These are phyloP conservation scores for Gryllus bimaculatus DNA, from an alignment of 1,140 invertebrate species.

Conservation along the genomic window DNA sequence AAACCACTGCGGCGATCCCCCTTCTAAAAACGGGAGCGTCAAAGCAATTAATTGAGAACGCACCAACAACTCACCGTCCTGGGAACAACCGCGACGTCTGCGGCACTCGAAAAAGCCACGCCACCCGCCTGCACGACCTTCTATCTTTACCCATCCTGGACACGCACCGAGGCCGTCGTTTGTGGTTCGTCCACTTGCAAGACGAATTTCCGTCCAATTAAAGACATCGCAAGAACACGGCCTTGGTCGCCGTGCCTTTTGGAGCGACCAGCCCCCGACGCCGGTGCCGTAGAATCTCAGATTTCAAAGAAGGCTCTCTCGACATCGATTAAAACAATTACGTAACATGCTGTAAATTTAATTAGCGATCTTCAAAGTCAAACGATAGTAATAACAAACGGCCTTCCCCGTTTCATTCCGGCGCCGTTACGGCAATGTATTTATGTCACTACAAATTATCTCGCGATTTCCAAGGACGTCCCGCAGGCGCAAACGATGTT, in stretches of 20 bases:
- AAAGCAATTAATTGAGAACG: no score
- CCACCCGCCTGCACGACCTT: no score
- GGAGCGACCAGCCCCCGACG: neutral
- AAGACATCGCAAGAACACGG: neutral
- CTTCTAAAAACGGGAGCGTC: no score
- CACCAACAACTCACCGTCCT: no score
- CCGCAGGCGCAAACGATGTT: neutral
- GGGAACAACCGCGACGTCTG: no score
- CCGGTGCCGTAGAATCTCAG: neutral
- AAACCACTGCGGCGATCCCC: no score
- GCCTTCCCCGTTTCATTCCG: neutral
- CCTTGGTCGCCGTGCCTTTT: neutral
- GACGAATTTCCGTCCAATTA: neutral
- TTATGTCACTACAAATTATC: neutral
- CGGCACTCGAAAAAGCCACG: no score
- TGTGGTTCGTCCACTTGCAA: no score
- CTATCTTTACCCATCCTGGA: no score
- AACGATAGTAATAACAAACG: neutral
- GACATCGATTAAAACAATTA: neutral
- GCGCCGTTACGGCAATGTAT: neutral
- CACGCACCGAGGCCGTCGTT: no score
- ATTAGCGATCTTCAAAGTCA: neutral
- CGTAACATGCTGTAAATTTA: neutral
- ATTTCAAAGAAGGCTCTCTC: neutral
- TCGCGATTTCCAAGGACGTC: neutral